Evolutionary conservation across 2,113 vertebrate genomes (phyloP), one percentile per base, ranked within the genome.

Genomic region (Microtus montanus): DNA sequence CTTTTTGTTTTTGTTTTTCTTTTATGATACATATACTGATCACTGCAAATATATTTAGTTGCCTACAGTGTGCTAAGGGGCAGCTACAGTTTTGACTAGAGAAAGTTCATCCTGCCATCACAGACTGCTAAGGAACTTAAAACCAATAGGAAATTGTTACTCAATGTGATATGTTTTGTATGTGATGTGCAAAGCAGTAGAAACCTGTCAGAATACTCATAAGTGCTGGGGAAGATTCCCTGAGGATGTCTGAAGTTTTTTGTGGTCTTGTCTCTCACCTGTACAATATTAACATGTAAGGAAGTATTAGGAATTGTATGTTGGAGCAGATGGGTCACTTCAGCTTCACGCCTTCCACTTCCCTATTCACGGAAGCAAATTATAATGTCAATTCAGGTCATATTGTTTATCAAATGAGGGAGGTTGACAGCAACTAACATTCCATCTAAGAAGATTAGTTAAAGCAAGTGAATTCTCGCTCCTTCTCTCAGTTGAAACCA

Each of bases 401-500:
- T 75, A 75, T 30, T 83, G 19, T 90, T 95, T 90, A 64, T 35
- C 70, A 93, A 80, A 80, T 77, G 87, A 61, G 83, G 24, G 30
- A 52, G 10, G n/a, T 49, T 80, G 83, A 61, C 30, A 61, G 68
- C 38, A 70, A 86, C 1, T 87, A 13, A 71, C 41, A 68, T 66
- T n/a, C 44, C 52, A 22, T 66, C 68, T 86, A 87, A 83, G 33
- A 61, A 68, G 52, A 58, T 93, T 54, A 93, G 38, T 88, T 14
- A 58, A 92, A 85, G 75, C 44, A 89, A 86, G 47, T 30, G 20
- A 85, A 75, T 64, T 94, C 41, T 41, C 7, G 47, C 47, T 47
- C 3, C 61, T 17, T 41, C 38, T 85, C 33, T 77, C 80, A 44
- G 0, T 58, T 54, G 85, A 30, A 88, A 54, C 70, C 47, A 87